Base-by-base conservation (phyloP, 2,888 invertebrate genomes). In the Brenthis hecate region DNA sequence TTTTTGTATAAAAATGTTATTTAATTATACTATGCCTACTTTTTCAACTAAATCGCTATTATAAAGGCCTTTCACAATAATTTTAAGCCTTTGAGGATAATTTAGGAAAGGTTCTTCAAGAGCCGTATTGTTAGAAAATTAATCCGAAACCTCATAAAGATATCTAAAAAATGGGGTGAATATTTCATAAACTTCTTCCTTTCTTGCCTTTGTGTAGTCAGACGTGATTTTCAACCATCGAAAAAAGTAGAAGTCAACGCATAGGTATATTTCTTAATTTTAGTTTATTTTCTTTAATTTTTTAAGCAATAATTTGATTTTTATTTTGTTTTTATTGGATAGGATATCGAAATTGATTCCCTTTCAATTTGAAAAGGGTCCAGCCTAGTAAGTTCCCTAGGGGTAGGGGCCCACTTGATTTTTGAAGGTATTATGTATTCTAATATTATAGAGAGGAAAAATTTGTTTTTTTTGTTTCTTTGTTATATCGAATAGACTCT, bases 1-100 rank as follows among this genome's bases (percentile, higher is more conserved):
- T 28, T 28, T 28, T 28, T 28, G 3, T 28, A 28, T 4, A 28
- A 28, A 28, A 36, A 36, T 36, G 1, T 36, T 36, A 36, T 36
- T 36, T 36, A 36, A 8, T 1, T 36, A 8, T 36, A 36, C 6
- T 6, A 36, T 8, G 36, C 36, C 13, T 14, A 56, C 1, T 0
- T 58, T 58, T 23, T 58, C 23, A 47, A 6, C 47, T 14, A 13
- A 23, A 14, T 47, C 23, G 13, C 14, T 47, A 23, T 2, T 4
- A 47, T 47, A 47, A 47, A 58, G 23, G 47, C 14, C 14, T 56
- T 56, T 19, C 19, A 19, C 36, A 43, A 43, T 23, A 23, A 47
- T 23, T 58, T 58, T 14, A 23, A 57, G 47, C 57, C 47, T 58
- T 58, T 58, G 57, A 58, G 57, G 2, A 23, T 23, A 57, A 57